These are phyloP conservation scores for Metellina segmentata DNA, from an alignment of 2,888 invertebrate genomes.

Conservation along the genomic window DNA sequence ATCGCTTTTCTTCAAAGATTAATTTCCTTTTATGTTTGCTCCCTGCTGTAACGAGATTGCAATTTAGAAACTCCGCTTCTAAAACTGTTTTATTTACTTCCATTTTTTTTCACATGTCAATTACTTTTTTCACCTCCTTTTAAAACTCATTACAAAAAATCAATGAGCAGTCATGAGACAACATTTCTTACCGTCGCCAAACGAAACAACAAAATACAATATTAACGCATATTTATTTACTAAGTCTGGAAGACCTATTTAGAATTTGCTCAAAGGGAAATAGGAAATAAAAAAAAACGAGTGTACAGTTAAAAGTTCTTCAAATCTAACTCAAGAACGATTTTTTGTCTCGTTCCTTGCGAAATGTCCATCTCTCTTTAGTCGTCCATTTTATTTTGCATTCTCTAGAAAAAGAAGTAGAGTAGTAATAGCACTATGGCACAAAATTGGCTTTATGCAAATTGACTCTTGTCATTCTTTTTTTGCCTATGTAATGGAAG, in stretches of 20 bases:
- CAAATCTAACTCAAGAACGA: not conserved
- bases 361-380: not conserved
- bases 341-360: not conserved
- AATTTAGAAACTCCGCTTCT: not conserved
- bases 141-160: not conserved
- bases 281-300: not conserved
- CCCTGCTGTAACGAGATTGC: not conserved
- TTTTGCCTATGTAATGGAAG: not conserved
- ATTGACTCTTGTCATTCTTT: constrained; percentile 10
- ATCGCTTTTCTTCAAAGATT: not conserved
- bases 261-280: not conserved
- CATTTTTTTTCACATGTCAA: not conserved
- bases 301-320: not conserved
- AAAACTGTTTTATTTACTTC: not conserved
- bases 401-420: not conserved
- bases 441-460: constrained; percentile 16
- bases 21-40: not conserved
- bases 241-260: not conserved
- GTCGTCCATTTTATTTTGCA: not conserved
- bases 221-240: not conserved
- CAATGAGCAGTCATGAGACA: not conserved
- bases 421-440: not conserved
- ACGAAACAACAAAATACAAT: not conserved
- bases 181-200: not conserved
- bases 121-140: not conserved